phyloP scores from a whole-genome alignment of 2,113 vertebrate species.

The Piprites chloris region DNA sequence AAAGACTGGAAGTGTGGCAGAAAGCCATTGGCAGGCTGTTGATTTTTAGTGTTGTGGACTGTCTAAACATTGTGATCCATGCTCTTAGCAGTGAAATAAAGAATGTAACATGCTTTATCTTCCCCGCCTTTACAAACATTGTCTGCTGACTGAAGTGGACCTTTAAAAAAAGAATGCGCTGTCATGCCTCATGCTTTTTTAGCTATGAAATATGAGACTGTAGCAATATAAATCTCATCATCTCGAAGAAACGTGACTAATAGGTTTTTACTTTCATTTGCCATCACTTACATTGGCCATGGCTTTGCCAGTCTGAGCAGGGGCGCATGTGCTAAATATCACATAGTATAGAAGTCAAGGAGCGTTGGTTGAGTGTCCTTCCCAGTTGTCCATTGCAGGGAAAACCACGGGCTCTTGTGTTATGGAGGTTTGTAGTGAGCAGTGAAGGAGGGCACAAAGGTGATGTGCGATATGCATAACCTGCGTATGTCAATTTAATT shows the following conservation, averaged over 20 bases:
- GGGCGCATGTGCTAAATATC: not conserved
- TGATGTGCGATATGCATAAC: constrained; percentile 29
- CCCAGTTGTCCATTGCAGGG: not conserved
- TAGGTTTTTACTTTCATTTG: not conserved
- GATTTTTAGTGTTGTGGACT: not conserved
- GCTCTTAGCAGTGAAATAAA: not conserved
- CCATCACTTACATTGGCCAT: rapidly evolving
- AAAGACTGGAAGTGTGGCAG: not conserved
- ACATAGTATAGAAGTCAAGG: not conserved
- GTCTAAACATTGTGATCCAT: not conserved
- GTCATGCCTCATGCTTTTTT: rapidly evolving
- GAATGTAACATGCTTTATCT: not conserved
- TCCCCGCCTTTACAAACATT: not conserved
- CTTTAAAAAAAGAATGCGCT: not conserved
- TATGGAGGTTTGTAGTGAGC: not conserved
- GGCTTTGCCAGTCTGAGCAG: not conserved
- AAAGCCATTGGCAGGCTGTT: not conserved
- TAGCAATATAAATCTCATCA: not conserved
- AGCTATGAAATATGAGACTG: not conserved
- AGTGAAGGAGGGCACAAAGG: constrained; percentile 9
- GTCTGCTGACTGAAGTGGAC: not conserved
- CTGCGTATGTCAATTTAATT: constrained; percentile 51
- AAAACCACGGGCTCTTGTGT: constrained; percentile 22
- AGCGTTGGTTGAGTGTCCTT: not conserved
- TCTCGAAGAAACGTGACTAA: not conserved